Base-by-base conservation (phyloP, 2,113 vertebrate genomes). In the Ceuthmochares aereus region DNA sequence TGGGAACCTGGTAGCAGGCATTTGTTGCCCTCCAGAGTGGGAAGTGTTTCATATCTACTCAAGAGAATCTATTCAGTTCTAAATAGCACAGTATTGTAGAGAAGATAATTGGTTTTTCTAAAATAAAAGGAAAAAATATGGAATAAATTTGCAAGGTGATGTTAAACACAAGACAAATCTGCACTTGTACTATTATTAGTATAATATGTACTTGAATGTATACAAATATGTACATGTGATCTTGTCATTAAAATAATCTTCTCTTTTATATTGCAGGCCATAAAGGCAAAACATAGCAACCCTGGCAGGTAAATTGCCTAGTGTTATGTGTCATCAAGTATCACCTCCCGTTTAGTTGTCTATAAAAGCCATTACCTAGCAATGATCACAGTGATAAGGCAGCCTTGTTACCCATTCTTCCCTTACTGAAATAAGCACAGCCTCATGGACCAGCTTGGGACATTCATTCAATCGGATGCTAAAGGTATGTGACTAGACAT, bases 311-410 rank as follows among this genome's bases (percentile, higher is more conserved):
- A 97, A 97, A 98, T 97, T 96, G 93, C 96, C 58, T 58, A 29
- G 78, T 70, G 32, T 54, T 89, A 58, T n/a, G 69, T 91, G 69
- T 60, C 59, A 60, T 94, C 12, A 5, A 95, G 69, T 84, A 84
- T 93, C 92, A 80, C 91, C 89, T 94, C 94, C 93, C 95, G 84
- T 94, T 96, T 70, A 59, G 79, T 83, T 95, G 95, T 89, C 96
- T 97, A 98, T 98, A 98, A 98, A 98, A 97, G 96, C 63, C 89
- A 94, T 88, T 92, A 84, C 89, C 90, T 93, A 56, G 74, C 84
- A 85, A 56, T 27, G 60, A 72, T 85, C 79, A 16, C 55, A 66
- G 49, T n/a, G 64, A 82, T 40, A 95, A 94, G 40, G 72, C 60
- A 79, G 16, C n/a, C 77, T 68, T 47, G 29, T n/a, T 60, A 78